A percentile compares a stretch with the other conserved stretches of the same genome.
phyloP scores from a whole-genome alignment of 2,888 invertebrate species.

The Ophion ventricosus region DNA sequence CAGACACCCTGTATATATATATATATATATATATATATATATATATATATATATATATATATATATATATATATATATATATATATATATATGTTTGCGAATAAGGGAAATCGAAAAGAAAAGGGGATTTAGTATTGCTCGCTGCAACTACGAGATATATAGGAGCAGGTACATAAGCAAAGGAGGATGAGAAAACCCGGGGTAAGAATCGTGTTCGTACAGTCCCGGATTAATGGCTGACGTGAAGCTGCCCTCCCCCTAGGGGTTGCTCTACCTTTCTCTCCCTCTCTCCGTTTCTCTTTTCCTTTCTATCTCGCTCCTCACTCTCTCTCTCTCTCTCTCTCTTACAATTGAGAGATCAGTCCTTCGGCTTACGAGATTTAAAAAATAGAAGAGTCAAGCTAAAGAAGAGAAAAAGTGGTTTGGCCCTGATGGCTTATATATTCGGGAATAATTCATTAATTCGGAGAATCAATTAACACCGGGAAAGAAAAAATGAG shows the following conservation, averaged over 20 bases:
- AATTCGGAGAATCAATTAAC: conserved; percentile 39
- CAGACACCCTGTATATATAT: too few relatives aligned
- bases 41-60: too few relatives aligned
- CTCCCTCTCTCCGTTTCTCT: conserved; percentile 13
- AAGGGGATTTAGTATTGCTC: conserved; percentile 44
- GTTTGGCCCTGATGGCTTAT: conserved; percentile 34
- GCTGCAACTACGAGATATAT: conserved; percentile 9
- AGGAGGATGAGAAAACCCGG: conserved; percentile 52
- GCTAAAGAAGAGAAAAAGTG: conserved; percentile 17
- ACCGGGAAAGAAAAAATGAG: not conserved
- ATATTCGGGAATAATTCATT: conserved; percentile 43
- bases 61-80: too few relatives aligned
- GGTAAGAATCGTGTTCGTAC: conserved; percentile 62
- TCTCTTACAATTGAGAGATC: conserved; percentile 14
- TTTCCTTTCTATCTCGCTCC: not conserved
- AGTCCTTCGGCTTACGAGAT: conserved; percentile 1
- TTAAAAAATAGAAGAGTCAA: conserved; percentile 32
- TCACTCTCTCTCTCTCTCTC: conserved; percentile 1
- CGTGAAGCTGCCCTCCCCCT: conserved; percentile 41
- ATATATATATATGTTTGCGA: not conserved
- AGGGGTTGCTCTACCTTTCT: conserved; percentile 25
- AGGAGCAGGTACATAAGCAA: not conserved
- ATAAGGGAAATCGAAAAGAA: conserved; percentile 45
- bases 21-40: too few relatives aligned
- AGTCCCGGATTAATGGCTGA: conserved; percentile 64